Conservation (phyloP, 2,113 vertebrate species). For the Macquaria australasica region DNA sequence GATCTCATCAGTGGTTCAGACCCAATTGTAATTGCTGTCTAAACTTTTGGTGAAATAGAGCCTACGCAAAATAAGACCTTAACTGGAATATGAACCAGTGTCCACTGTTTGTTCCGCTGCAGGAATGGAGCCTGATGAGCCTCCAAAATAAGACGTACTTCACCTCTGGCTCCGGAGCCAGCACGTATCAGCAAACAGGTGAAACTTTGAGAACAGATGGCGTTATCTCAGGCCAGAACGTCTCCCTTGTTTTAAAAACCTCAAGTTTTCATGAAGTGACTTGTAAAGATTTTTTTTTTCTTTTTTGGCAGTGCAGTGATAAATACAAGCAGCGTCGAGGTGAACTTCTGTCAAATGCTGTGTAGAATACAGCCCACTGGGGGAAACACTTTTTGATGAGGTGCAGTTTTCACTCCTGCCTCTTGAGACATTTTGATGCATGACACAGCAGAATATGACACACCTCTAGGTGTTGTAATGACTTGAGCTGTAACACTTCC, state of each 20-base stretch:
- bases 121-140: background rate
- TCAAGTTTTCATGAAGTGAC: conserved; percentile 34
- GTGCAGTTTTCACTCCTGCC: conserved; percentile 49
- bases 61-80: background rate
- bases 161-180: background rate
- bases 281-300: conserved; percentile 31
- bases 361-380: conserved; percentile 35
- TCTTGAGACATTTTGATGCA: conserved; percentile 61
- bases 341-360: conserved; percentile 62
- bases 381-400: conserved; percentile 62
- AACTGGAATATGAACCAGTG: background rate
- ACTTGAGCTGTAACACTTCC: conserved; percentile 27
- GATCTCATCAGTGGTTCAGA: background rate
- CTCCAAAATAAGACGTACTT: background rate
- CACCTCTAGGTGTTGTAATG: conserved; percentile 52
- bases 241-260: conserved; percentile 11
- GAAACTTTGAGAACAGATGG: conserved; percentile 24
- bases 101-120: background rate
- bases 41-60: background rate
- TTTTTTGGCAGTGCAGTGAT: conserved; percentile 48
- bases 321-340: conserved; percentile 49
- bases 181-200: background rate
- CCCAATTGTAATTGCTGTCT: background rate
- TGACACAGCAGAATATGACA: conserved; percentile 56
- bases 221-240: conserved; percentile 25